These are phyloP conservation scores for Nephrotoma flavescens DNA, from an alignment of 2,888 invertebrate species.

Conservation along the genomic window DNA sequence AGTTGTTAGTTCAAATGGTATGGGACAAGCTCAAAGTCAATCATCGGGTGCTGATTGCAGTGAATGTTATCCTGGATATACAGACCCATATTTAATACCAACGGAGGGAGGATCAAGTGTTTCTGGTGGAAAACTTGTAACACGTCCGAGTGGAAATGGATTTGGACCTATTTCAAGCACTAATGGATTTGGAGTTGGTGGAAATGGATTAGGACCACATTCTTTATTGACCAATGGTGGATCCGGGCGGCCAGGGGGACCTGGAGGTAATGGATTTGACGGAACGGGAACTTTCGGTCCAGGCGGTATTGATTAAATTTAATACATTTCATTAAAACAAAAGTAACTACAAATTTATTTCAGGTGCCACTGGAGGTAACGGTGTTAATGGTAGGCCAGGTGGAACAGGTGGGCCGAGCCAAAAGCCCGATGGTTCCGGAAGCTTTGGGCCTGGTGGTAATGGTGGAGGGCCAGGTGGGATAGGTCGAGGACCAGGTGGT, in stretches of 20 bases:
- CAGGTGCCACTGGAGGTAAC: not conserved
- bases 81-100: not conserved
- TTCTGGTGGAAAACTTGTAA: conserved; percentile 1
- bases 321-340: not conserved
- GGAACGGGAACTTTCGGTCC: not conserved
- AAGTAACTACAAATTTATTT: no score
- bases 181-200: not conserved
- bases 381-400: not conserved
- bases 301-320: not conserved
- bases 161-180: not conserved
- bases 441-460: not conserved
- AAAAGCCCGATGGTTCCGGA: not conserved
- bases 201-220: not conserved
- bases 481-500: not conserved
- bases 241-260: not conserved
- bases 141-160: not conserved
- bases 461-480: not conserved
- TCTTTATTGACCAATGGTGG: not conserved
- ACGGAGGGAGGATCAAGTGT: conserved; percentile 8
- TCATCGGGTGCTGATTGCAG: conserved; percentile 54
- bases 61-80: conserved; percentile 34
- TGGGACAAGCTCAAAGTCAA: conserved; percentile 83
- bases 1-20: conserved; percentile 56
- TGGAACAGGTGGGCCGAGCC: not conserved
- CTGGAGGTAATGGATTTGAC: not conserved